A percentile compares a stretch with the other conserved stretches of the same genome.
Evolutionary conservation across 2,888 invertebrate species (phyloP).

Genomic region (Dryadula phaetusa): DNA sequence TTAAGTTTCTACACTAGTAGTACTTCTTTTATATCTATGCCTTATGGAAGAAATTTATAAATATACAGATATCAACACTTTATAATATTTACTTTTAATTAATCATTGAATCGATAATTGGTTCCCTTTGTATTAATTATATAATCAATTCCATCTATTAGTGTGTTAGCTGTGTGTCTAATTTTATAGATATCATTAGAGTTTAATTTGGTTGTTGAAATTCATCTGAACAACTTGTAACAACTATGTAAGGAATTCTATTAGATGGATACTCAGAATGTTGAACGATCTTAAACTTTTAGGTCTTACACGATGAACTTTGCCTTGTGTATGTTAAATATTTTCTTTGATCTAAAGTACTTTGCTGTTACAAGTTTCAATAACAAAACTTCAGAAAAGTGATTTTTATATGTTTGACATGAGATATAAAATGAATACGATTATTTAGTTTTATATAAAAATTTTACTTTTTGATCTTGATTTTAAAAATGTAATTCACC

Average conservation of each 20-base stretch:
- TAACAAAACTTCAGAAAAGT: slow-evolving; percentile 1
- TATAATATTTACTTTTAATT: too few species aligned
- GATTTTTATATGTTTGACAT: neutral
- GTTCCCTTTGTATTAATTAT: neutral
- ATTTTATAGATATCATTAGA: neutral
- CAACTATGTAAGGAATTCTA: slow-evolving; percentile 12
- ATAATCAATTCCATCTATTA: neutral
- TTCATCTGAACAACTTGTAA: slow-evolving; percentile 9
- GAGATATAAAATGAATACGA: neutral
- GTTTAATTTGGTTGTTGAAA: neutral
- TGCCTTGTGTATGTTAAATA: slow-evolving; percentile 17
- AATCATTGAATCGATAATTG: too few species aligned
- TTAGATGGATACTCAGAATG: slow-evolving; percentile 1
- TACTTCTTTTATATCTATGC: too few species aligned
- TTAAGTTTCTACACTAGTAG: too few species aligned
- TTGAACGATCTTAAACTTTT: slow-evolving; percentile 16
- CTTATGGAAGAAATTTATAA: too few species aligned
- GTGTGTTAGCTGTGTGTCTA: neutral
- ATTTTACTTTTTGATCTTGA: too few species aligned
- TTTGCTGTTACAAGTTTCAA: slow-evolving; percentile 4
- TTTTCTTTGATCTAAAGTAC: slow-evolving; percentile 23
- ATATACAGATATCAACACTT: too few species aligned
- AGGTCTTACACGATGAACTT: slow-evolving; percentile 15
- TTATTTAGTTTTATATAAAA: too few species aligned
- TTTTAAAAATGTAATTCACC: too few species aligned